Conservation (phyloP, 2,113 vertebrate genomes). For the Willisornis vidua region DNA sequence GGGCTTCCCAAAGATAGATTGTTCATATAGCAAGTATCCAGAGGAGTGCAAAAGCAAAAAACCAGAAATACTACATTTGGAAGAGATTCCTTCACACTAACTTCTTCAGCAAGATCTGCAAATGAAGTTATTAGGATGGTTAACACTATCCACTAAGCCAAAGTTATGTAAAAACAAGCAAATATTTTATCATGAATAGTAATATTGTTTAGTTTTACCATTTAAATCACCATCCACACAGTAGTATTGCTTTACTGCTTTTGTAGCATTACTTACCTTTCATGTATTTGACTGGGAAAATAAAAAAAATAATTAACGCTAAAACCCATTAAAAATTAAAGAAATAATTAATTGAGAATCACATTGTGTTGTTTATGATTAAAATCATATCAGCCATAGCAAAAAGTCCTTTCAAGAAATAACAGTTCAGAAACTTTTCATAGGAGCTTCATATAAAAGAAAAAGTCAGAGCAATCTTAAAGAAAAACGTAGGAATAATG, state of each 20-base stretch:
- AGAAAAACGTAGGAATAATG: not conserved
- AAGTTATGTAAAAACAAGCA: constrained; percentile 4
- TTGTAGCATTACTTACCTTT: not conserved
- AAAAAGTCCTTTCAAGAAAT: not conserved
- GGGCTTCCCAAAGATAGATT: constrained; percentile 45
- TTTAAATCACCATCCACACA: not conserved
- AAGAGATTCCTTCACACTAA: not conserved
- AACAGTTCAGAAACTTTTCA: not conserved
- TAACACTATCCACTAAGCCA: not conserved
- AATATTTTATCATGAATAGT: not conserved
- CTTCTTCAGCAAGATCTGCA: constrained; percentile 24
- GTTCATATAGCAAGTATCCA: constrained; percentile 19
- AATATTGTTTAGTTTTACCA: not conserved
- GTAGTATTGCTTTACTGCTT: not conserved
- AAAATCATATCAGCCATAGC: not conserved
- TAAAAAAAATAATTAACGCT: not conserved
- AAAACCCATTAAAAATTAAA: not conserved
- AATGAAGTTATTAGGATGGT: constrained; percentile 2
- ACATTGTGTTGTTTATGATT: not conserved
- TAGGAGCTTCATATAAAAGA: not conserved
- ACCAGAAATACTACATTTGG: not conserved
- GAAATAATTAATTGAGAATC: not conserved
- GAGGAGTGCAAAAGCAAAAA: constrained; percentile 42
- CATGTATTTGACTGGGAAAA: not conserved
- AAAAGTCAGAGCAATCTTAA: not conserved